Base-by-base conservation (phyloP, 2,797 vertebrate species). In the Silurus aristotelis region DNA sequence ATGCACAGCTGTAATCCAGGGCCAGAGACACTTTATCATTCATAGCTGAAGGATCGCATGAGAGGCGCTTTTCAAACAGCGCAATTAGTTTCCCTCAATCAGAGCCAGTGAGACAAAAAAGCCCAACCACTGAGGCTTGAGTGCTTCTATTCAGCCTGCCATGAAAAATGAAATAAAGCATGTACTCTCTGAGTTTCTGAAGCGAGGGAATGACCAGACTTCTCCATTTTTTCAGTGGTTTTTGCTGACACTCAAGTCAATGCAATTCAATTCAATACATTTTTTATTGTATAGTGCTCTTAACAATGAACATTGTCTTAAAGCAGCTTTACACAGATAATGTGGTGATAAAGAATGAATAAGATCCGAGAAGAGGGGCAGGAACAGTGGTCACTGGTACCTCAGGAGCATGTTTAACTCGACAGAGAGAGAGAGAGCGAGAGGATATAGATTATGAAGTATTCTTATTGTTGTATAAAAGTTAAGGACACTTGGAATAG, bases 1-100 rank as follows among this genome's bases (percentile, higher is more conserved):
- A 89, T 85, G 82, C 91, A 56, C 93, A 92, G 92, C 92, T 92
- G 91, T 89, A 93, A 90, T 88, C 86, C 88, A 82, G 25, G 85
- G 66, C 78, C 68, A 87, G 84, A 87, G 91, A 89, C 85, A 83
- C 88, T 89, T 88, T 88, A 75, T 88, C 88, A 92, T 92, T 93
- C 84, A 89, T 15, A 86, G 31, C 80, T 83, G 89, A 90, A 84
- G 67, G 84, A 87, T 84, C 77, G 84, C 66, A 86, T 84, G 79
- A 84, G 85, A 83, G 75, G 83, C 56, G 48, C 80, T 89, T 87
- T 88, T 87, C 67, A 87, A 83, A 86, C 81, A 80, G 83, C 17
- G 72, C 85, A 86, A 83, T n/a, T 64, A 86, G 43, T 86, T 82
- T 88, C 86, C 80, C 80, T 87, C 78, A 80, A 77, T 56, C 12